Conservation (phyloP, 2,888 invertebrate species). For the Oligia fasciuncula region DNA sequence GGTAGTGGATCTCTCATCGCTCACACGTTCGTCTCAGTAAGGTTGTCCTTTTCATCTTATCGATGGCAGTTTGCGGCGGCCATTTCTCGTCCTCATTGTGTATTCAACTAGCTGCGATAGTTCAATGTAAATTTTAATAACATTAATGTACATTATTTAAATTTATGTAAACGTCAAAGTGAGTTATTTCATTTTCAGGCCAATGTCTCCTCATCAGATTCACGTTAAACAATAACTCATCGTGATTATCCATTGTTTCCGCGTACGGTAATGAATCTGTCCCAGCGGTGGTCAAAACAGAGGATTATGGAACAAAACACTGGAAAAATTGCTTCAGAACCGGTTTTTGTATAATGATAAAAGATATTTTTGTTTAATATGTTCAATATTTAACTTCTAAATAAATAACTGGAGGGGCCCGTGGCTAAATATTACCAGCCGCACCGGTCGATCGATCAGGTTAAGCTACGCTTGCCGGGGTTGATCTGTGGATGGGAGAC, state of each 20-base stretch:
- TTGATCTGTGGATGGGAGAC: too few species aligned
- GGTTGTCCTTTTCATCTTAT: constrained; percentile 64
- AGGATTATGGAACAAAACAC: constrained; percentile 21
- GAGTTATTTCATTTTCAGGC: constrained; percentile 52
- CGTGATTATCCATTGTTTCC: constrained; percentile 55
- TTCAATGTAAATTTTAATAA: constrained; percentile 64
- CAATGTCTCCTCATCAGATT: constrained; percentile 56
- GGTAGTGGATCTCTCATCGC: constrained; percentile 50
- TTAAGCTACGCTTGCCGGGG: too few species aligned
- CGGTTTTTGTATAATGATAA: background rate
- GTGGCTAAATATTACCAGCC: too few species aligned
- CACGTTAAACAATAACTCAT: constrained; percentile 57
- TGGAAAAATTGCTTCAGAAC: constrained; percentile 24
- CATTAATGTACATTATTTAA: constrained; percentile 59
- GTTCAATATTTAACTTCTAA: background rate
- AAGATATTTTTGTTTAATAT: background rate
- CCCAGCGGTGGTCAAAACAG: constrained; percentile 48
- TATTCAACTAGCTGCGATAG: constrained; percentile 65
- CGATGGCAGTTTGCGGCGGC: constrained; percentile 63
- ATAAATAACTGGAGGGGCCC: too few species aligned
- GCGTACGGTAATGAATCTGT: constrained; percentile 50
- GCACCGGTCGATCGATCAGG: too few species aligned
- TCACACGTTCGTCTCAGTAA: constrained; percentile 45
- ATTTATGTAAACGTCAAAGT: constrained; percentile 61
- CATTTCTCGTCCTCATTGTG: constrained; percentile 61